Evolutionary conservation across 64 coral and sea anemone species (phyloP), one percentile per base, ranked within the genome.

Genomic region (Montipora efflorescens): DNA sequence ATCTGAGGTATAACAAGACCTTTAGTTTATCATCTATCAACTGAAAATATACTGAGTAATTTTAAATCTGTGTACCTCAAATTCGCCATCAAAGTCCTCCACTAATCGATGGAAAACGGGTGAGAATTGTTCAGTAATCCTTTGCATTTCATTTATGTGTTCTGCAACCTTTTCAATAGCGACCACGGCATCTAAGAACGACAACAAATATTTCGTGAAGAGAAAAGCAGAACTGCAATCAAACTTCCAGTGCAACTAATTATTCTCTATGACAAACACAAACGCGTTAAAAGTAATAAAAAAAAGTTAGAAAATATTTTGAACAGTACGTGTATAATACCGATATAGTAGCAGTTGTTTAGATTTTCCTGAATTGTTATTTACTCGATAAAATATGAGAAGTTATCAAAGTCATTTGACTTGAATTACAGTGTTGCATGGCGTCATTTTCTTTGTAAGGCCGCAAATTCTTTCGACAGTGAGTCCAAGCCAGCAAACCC

Each of bases 141-240:
- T 86, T 19, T 99, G 98, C 98, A 99, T 99, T 83, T 99, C 98
- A 75, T 99, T 96, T 18, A 99, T 99, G 36, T 99, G 98, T 69
- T 93, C 93, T 23, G 98, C 98, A 5, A 99, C 98, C 52, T 96
- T 99, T 79, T 99, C 98, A 46, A 99, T 83, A 7, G 98, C 98
- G 19, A 78, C 87, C 21, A 99, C 90, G 7, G 98, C 98, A 72
- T 99, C 98, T 99, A 23, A 16, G 83, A 59, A 88, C 15, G 13
- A 81, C 43, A 82, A 86, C 80, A 9, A 43, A 48, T 64, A 43
- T 23, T 25, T 48, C 16, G 1, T 2, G 36, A 36, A 36, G 36
- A 36, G 36, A 36, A 36, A 36, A 36, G 36, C 36, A 36, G 36
- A 36, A 36, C 36, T 36, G 1, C 1, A 36, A 36, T 36, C 36